Conservation (phyloP, 1,140 invertebrate genomes). For the Dysdera silvatica region DNA sequence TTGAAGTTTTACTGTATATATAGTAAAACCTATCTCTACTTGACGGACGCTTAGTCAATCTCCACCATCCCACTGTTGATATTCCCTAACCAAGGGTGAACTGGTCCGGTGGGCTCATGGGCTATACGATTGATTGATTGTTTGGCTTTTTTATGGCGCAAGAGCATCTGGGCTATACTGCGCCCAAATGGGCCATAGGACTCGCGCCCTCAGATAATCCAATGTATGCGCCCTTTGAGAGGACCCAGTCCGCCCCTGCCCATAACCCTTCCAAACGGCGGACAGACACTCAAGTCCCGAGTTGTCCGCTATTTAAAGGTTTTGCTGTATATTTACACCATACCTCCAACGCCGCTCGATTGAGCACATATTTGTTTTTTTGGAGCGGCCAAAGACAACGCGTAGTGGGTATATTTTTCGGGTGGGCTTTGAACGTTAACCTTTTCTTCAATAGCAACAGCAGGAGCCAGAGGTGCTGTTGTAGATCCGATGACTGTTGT, state of each 20-base stretch:
- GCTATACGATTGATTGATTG: no score
- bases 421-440: constrained; percentile 4
- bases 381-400: background rate
- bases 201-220: no score
- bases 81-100: no score
- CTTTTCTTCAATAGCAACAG: background rate
- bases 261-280: background rate
- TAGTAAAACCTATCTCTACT: no score
- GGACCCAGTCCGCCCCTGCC: background rate
- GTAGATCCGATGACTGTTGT: constrained; percentile 14
- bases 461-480: constrained; percentile 4
- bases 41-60: no score
- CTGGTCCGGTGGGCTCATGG: no score
- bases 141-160: no score
- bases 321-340: background rate
- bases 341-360: constrained; percentile 17
- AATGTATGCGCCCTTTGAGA: background rate
- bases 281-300: background rate
- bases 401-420: constrained; percentile 3
- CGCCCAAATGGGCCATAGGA: no score
- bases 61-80: no score
- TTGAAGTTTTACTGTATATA: no score
- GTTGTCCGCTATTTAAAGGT: background rate
- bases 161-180: no score
- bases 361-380: constrained; percentile 17